phyloP scores from a whole-genome alignment of 37 sponge, comb jelly and placozoan species.

The Ephydatia muelleri region DNA sequence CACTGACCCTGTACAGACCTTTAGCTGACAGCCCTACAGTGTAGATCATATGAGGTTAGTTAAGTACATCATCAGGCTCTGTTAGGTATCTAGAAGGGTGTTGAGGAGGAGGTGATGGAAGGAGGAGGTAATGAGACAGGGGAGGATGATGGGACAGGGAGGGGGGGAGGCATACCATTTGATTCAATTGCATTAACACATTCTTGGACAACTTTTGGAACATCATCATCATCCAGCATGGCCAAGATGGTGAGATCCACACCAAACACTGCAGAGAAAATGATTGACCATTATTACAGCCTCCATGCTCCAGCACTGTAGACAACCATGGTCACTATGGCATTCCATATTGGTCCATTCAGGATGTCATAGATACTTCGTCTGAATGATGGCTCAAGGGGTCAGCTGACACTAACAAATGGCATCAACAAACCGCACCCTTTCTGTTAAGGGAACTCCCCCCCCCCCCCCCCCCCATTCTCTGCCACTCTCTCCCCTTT shows the following conservation, averaged over 20 bases:
- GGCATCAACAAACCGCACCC: neutral
- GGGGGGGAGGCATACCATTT: constrained; percentile 17
- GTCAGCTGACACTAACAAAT: too few species aligned
- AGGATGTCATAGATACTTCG: neutral
- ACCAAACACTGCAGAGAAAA: constrained; percentile 56
- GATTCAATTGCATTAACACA: constrained; percentile 53
- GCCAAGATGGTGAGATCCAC: constrained; percentile 62
- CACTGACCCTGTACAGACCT: constrained; percentile 75
- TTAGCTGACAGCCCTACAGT: constrained; percentile 21
- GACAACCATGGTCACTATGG: too few species aligned
- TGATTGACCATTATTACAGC: too few species aligned
- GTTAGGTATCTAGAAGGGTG: too few species aligned
- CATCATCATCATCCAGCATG: constrained; percentile 35
- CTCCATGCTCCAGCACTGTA: too few species aligned
- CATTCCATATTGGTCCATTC: too few species aligned
- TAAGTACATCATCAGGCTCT: too few species aligned
- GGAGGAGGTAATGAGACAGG: neutral
- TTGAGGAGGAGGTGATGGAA: neutral
- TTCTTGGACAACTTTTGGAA: constrained; percentile 53
- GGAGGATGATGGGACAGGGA: too few species aligned
- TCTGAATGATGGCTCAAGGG: too few species aligned
- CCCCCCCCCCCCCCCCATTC: neutral
- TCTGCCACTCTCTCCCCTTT: neutral
- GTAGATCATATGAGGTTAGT: too few species aligned
- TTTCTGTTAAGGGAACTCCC: neutral